Conservation (phyloP, 2,113 vertebrate genomes). For the Pipra filicauda region DNA sequence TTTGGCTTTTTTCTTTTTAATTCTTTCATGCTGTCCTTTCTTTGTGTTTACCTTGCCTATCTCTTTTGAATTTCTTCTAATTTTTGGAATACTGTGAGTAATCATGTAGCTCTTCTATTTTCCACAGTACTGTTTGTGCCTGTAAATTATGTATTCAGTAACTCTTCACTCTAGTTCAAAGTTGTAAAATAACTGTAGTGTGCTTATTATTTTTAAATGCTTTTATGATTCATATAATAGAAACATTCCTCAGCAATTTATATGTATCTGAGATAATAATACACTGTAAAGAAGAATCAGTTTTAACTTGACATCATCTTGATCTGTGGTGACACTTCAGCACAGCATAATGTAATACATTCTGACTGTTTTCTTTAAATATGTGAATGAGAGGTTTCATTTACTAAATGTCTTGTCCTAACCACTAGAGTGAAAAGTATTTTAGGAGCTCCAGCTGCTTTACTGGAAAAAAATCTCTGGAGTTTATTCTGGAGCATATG, state of each 20-base stretch:
- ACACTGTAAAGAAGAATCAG: background rate
- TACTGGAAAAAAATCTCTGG: constrained; percentile 46
- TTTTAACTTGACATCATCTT: background rate
- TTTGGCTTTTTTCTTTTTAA: background rate
- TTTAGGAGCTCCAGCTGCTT: constrained; percentile 47
- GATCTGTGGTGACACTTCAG: background rate
- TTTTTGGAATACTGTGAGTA: background rate
- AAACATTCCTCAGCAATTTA: background rate
- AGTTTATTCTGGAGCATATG: constrained; percentile 52
- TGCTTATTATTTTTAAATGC: background rate
- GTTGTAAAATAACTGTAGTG: background rate
- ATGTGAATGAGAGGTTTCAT: constrained; percentile 9
- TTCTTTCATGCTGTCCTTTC: background rate
- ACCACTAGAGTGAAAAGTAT: constrained; percentile 9
- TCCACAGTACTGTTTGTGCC: background rate
- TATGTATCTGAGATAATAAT: background rate
- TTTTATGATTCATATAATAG: background rate
- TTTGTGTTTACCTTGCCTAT: background rate
- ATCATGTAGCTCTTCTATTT: background rate
- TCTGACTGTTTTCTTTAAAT: constrained; percentile 22
- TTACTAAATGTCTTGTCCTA: constrained; percentile 28
- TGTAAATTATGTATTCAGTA: background rate
- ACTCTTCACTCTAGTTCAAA: background rate
- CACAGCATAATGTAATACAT: background rate
- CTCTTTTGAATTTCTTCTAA: background rate